Conservation (phyloP, 1,140 invertebrate species). For the Ceratosolen solmsi region DNA sequence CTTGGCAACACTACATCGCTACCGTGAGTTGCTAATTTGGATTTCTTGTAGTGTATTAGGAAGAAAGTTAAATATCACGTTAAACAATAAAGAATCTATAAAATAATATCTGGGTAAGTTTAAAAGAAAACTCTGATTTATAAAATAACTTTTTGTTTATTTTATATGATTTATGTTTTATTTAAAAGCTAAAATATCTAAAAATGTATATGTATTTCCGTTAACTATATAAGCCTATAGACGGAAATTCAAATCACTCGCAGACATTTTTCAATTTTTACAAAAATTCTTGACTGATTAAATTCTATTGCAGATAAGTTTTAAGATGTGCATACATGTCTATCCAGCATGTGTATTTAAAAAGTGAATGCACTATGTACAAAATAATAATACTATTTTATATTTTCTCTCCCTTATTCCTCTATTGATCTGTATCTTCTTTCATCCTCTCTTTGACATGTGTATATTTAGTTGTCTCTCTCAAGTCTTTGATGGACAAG, state of each 20-base stretch:
- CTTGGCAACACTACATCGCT: not conserved
- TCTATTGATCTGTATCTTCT: too few relatives aligned
- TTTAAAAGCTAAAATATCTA: not conserved
- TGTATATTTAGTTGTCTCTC: too few relatives aligned
- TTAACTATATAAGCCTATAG: not conserved
- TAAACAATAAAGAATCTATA: not conserved
- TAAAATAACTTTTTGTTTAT: not conserved
- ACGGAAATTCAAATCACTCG: not conserved
- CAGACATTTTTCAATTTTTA: not conserved
- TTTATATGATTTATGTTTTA: not conserved
- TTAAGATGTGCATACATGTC: not conserved
- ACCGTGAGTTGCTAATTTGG: not conserved
- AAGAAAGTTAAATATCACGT: not conserved
- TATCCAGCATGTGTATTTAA: not conserved
- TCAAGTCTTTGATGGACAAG: too few relatives aligned
- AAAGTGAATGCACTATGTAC: too few relatives aligned
- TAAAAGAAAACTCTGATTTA: not conserved
- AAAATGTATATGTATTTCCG: not conserved
- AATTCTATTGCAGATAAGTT: not conserved
- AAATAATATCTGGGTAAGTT: not conserved
- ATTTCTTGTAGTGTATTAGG: not conserved
- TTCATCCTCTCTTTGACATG: too few relatives aligned
- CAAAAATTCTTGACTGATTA: not conserved
- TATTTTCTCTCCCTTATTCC: too few relatives aligned
- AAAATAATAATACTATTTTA: too few relatives aligned